phyloP scores from a whole-genome alignment of 2,797 vertebrate species.

The Anguilla megastoma region DNA sequence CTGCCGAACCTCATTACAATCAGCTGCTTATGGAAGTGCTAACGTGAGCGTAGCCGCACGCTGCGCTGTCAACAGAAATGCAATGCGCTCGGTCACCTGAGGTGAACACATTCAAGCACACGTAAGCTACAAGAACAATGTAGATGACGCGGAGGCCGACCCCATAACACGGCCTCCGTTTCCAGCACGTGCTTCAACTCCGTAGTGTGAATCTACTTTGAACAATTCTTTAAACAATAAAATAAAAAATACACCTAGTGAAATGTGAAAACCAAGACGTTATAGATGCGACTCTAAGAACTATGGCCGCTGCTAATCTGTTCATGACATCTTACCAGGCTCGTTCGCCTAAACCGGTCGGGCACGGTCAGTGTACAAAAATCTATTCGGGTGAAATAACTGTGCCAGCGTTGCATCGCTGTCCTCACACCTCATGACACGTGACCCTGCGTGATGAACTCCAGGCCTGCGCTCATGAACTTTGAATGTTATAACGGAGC shows the following conservation, averaged over 20 bases:
- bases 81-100: neutral
- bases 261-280: neutral
- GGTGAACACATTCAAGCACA: neutral
- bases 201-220: neutral
- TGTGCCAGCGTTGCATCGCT: neutral
- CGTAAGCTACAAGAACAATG: neutral
- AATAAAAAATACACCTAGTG: neutral
- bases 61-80: neutral
- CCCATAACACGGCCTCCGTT: neutral
- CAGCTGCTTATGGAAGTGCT: neutral
- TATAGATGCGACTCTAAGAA: neutral
- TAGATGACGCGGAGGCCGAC: neutral
- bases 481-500: neutral
- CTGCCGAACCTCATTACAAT: neutral
- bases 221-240: neutral
- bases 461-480: neutral
- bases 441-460: neutral
- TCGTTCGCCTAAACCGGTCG: neutral
- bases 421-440: neutral
- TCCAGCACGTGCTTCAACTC: neutral
- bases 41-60: neutral
- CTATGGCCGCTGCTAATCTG: neutral
- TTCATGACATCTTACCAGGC: constrained; percentile 17
- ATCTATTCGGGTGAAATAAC: neutral
- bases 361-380: neutral